Base-by-base conservation (phyloP, 2,797 vertebrate species). In the Morus bassanus region DNA sequence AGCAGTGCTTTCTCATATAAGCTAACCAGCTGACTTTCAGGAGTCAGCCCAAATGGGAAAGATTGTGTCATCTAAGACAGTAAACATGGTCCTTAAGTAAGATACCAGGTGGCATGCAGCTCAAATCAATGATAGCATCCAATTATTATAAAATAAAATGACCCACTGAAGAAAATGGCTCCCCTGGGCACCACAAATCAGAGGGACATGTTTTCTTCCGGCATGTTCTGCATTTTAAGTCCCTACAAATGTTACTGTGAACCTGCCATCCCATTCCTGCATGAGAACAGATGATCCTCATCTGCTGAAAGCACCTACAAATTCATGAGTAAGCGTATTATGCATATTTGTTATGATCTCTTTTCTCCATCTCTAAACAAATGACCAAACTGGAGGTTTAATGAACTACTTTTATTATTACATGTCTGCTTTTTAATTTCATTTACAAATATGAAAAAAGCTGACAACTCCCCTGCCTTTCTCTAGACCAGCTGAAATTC, bases 81-180 rank as follows among this genome's bases (percentile, higher is more conserved):
- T 18, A 63, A 91, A 80, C 89, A 89, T 28, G 68, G 21, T 94
- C 94, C 93, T 95, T 97, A 95, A 93, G 94, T 95, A 97, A 96
- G 98, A 98, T 93, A 98, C 95, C 98, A 98, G 98, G 97, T 98
- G 98, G 97, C 93, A 88, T 95, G 80, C 92, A 95, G 94, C 97
- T 97, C 96, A 97, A 91, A 98, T 98, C 98, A 98, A 98, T 98
- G 97, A 97, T 85, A 77, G 96, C 92, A 93, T 97, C 97, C 97
- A 98, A 98, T 97, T 98, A 98, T 97, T 98, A 96, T 90, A 96
- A 98, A 98, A 98, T 98, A 98, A 98, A 98, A 98, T 98, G 98
- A 95, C 95, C 96, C 91, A 95, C 96, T 96, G 97, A 97, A 97
- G 95, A 93, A 98, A 98, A 98, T 90, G 91, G 91, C 95, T 98